phyloP scores from a whole-genome alignment of 2,113 vertebrate species.

The Cyrtonyx montezumae region DNA sequence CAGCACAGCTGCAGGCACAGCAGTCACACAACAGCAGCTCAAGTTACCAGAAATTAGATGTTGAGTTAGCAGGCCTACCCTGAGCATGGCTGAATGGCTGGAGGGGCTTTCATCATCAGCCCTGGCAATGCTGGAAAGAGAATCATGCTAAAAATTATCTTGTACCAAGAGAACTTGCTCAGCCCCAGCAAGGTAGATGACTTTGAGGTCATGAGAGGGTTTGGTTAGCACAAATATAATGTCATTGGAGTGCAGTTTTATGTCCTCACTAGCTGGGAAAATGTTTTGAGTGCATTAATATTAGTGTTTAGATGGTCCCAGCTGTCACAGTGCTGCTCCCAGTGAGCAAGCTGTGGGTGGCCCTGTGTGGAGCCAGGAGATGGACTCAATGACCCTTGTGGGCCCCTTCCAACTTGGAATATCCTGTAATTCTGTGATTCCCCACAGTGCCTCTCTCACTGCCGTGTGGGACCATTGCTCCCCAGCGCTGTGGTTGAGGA shows the following conservation, averaged over 20 bases:
- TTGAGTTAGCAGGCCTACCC: not conserved
- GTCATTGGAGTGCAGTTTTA: not conserved
- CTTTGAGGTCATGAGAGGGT: not conserved
- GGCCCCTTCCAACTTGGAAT: not conserved
- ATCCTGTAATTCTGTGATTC: not conserved
- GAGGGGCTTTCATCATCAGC: not conserved
- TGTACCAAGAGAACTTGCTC: not conserved
- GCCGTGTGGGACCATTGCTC: not conserved
- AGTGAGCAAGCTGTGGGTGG: not conserved
- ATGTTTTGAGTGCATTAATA: not conserved
- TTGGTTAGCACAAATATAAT: not conserved
- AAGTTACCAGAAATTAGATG: not conserved
- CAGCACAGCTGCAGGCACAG: conserved; percentile 15
- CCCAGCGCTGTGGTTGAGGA: accelerated
- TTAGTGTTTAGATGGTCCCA: not conserved
- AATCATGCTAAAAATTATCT: not conserved
- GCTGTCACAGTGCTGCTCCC: not conserved
- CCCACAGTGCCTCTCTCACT: not conserved
- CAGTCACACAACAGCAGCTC: not conserved
- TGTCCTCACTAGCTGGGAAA: not conserved
- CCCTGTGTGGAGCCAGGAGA: not conserved
- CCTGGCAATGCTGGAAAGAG: not conserved
- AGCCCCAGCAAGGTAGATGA: accelerated
- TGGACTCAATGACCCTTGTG: not conserved
- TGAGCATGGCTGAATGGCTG: not conserved